Evolutionary conservation across 2,888 invertebrate genomes (phyloP).

Genomic region (Dinocampus coccinellae): DNA sequence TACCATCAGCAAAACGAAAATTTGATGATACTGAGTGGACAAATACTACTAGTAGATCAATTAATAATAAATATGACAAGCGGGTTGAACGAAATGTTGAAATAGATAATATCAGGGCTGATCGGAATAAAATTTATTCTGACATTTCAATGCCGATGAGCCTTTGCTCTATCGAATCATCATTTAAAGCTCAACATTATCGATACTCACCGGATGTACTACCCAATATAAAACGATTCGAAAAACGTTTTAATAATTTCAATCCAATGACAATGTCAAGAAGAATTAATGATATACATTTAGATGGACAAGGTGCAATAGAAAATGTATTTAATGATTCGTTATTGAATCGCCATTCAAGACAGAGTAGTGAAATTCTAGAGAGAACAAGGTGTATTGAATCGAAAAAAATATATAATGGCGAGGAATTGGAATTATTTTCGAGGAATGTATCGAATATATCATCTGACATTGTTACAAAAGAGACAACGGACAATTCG

Average conservation of each 20-base stretch:
- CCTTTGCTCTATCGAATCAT: slow-evolving; percentile 7
- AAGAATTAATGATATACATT: not conserved
- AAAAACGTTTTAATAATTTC: slow-evolving; percentile 7
- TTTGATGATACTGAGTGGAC: not conserved
- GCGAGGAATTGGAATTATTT: slow-evolving; percentile 40
- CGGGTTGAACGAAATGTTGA: slow-evolving; percentile 23
- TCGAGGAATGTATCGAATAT: slow-evolving; percentile 1
- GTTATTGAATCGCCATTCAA: slow-evolving; percentile 9
- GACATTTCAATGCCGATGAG: slow-evolving; percentile 13
- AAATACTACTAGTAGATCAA: not conserved
- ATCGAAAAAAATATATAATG: slow-evolving; percentile 30
- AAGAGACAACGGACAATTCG: not conserved
- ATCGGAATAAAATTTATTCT: slow-evolving; percentile 18
- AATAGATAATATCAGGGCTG: slow-evolving; percentile 1
- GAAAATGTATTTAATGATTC: slow-evolving; percentile 24
- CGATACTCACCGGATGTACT: not conserved
- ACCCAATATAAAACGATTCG: not conserved
- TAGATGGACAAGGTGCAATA: slow-evolving; percentile 22
- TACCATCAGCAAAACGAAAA: not conserved
- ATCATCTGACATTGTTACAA: slow-evolving; percentile 1
- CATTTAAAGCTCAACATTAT: slow-evolving; percentile 15
- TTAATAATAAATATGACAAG: slow-evolving; percentile 25
- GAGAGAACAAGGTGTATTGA: slow-evolving; percentile 20
- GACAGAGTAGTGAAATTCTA: not conserved
- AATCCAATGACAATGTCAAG: not conserved